A percentile compares a stretch with the other conserved stretches of the same genome.
phyloP scores from a whole-genome alignment of 2,797 vertebrate species.

The Hephaestus fuliginosus region DNA sequence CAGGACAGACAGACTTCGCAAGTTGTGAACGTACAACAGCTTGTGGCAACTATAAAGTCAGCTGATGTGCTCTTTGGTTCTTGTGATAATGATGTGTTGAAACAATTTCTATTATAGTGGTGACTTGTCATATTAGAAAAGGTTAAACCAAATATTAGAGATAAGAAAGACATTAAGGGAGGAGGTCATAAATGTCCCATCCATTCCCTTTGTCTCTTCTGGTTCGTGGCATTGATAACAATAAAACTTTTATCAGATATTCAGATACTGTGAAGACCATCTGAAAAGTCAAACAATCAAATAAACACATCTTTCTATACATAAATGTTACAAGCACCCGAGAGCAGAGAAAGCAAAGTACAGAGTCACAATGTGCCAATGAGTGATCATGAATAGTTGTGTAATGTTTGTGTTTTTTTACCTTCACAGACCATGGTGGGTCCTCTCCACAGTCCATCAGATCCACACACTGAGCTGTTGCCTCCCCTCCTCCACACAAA shows the following conservation, averaged over 20 bases:
- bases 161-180: not conserved
- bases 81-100: not conserved
- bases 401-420: slow-evolving; percentile 56
- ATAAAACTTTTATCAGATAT: not conserved
- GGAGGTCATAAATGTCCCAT: no score
- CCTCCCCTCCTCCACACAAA: slow-evolving; percentile 79
- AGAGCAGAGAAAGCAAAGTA: not conserved
- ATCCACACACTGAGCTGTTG: slow-evolving; percentile 78
- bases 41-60: no score
- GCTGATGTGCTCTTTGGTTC: not conserved
- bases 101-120: not conserved
- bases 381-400: not conserved
- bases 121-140: not conserved
- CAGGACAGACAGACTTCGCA: not conserved
- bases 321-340: not conserved
- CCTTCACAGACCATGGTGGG: slow-evolving; percentile 82
- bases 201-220: not conserved
- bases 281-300: not conserved
- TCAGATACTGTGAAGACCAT: not conserved
- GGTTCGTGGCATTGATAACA: not conserved
- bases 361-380: not conserved
- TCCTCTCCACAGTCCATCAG: slow-evolving; percentile 80
- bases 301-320: not conserved
- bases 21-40: not conserved
- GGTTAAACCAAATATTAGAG: not conserved